Base-by-base conservation (phyloP, 2,113 vertebrate genomes). In the Brachypodius melanocephalos region DNA sequence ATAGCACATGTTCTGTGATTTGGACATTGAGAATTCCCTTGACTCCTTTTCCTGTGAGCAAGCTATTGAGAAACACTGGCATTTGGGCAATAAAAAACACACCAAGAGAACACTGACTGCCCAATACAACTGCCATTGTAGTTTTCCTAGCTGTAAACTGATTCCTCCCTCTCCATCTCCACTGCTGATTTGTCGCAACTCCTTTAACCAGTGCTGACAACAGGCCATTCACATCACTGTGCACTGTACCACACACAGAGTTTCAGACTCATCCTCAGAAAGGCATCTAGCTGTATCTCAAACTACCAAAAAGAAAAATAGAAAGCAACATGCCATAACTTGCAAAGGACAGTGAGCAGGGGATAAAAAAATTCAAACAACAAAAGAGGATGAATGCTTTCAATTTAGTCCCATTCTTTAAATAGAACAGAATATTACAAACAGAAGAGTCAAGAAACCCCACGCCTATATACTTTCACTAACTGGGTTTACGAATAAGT, bases 1-100 rank as follows among this genome's bases (percentile, higher is more conserved):
- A 95, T 71, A 93, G 86, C 90, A 96, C 90, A 89, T 86, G 86
- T 71, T 86, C 86, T 71, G 32, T 52, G 89, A 95, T 83, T 77
- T 81, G 92, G 90, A 92, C 90, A 84, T 15, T 17, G 43, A 96
- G 80, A 96, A 95, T 90, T 96, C 95, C 95, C 92, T 74, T 18
- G 86, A 89, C 83, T 90, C 72, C 72, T 81, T 74, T 81, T 95
- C 76, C 63, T 92, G 40, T 61, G 76, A 92, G 68, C 68, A 92
- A 95, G 85, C 79, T 94, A 90, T 96, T 97, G 95, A 93, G 94
- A 94, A 97, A 97, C 85, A 68, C 90, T 76, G 92, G 88, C 92
- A 77, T 88, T 90, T 90, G 54, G 85, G 79, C 85, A 96, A 66
- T 62, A 71, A 88, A 95, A 92, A 79, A 80, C 58, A 61, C 77